Evolutionary conservation across 2,888 invertebrate genomes (phyloP), one percentile per base, ranked within the genome.

Genomic region (Andrena chrysosceles): DNA sequence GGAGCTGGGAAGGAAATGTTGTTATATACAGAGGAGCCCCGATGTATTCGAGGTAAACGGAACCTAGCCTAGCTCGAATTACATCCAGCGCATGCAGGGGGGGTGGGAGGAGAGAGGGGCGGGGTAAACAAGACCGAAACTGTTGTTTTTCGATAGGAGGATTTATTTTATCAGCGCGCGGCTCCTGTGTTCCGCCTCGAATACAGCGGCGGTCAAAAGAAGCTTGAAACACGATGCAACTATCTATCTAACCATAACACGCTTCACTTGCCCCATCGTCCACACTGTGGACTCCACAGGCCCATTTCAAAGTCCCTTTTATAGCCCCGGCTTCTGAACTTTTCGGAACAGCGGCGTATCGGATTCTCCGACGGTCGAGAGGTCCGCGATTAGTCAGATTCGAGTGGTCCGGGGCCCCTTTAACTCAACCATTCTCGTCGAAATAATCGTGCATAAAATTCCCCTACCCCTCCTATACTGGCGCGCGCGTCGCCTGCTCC

Each of bases 391-490:
- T 79, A 62, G 67, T 73, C 79, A 35, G 81, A 73, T 73, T 23
- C 59, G 35, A 77, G 68, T 77, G 49, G 71, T 63, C 26, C 54
- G 20, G 16, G n/a, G 31, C 64, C 52, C 72, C 72, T 64, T 70
- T 75, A 62, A 66, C 48, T 75, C 70, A 10, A 66, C 67, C 67
- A 63, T 72, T 78, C 72, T 67, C 77, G 42, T 66, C 66, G 70
- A 33, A 74, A 81, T 80, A 81, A 75, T 81, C 76, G 66, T 81
- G 56, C 67, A 82, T 81, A 75, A 82, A 76, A 80, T 77, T 73
- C 77, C 67, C 63, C 29, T 7, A 23, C 70, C 2, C 13, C 48
- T 10, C 6, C n/a, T 29, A 54, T n/a, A 56, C 31, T 16, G 31
- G 52, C 23, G 56, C 56, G 56, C 23, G 60, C 60, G 33, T 48